A percentile compares a stretch with the other conserved stretches of the same genome.
Conservation (phyloP, 2,113 vertebrate species). For the Apus apus region DNA sequence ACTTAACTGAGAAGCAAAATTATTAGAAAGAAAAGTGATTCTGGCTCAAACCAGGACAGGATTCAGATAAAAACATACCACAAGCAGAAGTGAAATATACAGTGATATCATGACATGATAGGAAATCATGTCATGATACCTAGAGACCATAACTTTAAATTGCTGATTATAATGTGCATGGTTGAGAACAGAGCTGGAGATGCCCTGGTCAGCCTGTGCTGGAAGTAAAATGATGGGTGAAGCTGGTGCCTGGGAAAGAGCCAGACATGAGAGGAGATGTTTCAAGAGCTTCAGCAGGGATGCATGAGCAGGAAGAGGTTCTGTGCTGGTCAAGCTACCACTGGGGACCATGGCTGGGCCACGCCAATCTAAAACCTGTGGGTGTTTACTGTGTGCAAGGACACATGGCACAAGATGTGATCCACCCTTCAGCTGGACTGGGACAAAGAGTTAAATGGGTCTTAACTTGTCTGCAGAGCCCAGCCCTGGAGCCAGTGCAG, state of each 20-base stretch:
- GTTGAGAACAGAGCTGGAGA: background rate
- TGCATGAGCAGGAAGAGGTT: background rate
- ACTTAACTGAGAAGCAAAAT: too few species aligned
- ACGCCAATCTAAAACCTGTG: rapidly evolving
- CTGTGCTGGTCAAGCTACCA: background rate
- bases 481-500: background rate
- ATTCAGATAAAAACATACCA: background rate
- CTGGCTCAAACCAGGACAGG: too few species aligned
- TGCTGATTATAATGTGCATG: background rate
- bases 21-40: too few species aligned
- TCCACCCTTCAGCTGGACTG: background rate
- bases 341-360: rapidly evolving
- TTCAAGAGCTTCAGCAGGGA: background rate
- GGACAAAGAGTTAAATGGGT: background rate
- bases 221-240: background rate
- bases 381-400: background rate
- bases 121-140: rapidly evolving
- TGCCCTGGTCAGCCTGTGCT: background rate
- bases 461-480: background rate
- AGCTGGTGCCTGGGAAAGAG: background rate
- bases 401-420: rapidly evolving
- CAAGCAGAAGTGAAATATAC: background rate
- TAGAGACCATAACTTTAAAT: background rate
- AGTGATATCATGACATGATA: background rate
- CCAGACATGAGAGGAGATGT: background rate